Percentiles rank a stretch among this genome's conserved stretches.
phyloP scores from a whole-genome alignment of 2,113 vertebrate genomes.

The Gopherus evgoodei region DNA sequence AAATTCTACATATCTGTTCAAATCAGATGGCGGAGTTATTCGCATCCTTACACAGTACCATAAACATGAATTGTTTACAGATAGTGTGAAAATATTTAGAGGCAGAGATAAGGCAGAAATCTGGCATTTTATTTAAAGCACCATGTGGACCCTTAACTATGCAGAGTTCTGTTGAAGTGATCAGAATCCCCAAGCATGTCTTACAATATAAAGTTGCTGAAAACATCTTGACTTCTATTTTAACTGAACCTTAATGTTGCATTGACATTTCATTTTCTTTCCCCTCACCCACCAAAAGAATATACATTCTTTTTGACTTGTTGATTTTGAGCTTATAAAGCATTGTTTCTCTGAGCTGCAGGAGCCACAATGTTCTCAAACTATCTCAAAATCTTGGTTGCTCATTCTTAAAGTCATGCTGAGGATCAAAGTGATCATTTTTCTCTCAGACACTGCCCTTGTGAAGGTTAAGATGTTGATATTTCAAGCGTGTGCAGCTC shows the following conservation, averaged over 20 bases:
- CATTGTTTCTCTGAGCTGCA: conserved; percentile 1
- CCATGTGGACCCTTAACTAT: not conserved
- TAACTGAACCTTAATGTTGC: conserved; percentile 22
- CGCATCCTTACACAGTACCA: not conserved
- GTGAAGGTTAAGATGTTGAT: not conserved
- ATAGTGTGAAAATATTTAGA: conserved; percentile 1
- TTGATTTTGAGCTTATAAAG: conserved; percentile 16
- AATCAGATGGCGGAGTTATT: not conserved
- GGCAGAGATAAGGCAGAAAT: not conserved
- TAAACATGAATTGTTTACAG: not conserved
- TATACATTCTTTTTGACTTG: not conserved
- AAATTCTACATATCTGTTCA: not conserved
- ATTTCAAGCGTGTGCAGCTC: not conserved
- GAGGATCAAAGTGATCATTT: not conserved
- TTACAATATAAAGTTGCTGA: conserved; percentile 20
- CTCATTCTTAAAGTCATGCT: not conserved
- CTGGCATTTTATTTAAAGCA: not conserved
- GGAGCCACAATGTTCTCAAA: not conserved
- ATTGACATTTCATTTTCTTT: not conserved
- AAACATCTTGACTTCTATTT: conserved; percentile 18
- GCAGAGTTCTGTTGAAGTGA: not conserved
- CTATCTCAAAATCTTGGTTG: not conserved
- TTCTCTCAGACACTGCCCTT: not conserved
- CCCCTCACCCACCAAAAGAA: not conserved
- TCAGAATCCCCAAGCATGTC: not conserved